phyloP scores from a whole-genome alignment of 2,113 vertebrate species.

The Sorex araneus region DNA sequence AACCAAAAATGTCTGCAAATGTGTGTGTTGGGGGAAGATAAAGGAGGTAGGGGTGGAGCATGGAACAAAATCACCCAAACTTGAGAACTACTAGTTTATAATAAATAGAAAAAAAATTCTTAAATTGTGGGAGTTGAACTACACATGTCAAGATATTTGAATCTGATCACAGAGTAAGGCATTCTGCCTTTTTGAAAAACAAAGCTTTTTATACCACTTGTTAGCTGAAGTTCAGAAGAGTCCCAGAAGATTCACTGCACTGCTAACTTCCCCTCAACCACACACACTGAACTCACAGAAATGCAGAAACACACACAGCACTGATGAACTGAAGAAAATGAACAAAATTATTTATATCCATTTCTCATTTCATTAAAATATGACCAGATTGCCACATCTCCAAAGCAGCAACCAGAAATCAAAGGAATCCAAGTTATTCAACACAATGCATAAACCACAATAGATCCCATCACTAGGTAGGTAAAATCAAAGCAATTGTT shows the following conservation, averaged over 20 bases:
- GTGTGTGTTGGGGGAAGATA: neutral
- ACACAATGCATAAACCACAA: constrained; percentile 61
- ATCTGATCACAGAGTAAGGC: constrained; percentile 56
- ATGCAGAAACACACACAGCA: neutral
- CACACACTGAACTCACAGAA: neutral
- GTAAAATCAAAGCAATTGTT: constrained; percentile 63
- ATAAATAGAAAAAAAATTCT: constrained; percentile 57
- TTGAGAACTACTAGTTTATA: constrained; percentile 53
- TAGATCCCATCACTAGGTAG: constrained; percentile 8
- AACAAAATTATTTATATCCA: constrained; percentile 53
- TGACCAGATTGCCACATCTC: constrained; percentile 14
- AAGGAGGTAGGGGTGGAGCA: neutral
- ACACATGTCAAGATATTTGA: constrained; percentile 47
- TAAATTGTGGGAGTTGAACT: neutral
- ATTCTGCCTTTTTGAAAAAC: constrained; percentile 60
- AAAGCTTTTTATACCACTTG: constrained; percentile 62
- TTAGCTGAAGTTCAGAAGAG: constrained; percentile 69
- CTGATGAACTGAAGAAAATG: constrained; percentile 43
- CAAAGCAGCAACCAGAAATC: constrained; percentile 19
- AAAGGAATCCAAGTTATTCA: constrained; percentile 67
- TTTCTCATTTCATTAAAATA: constrained; percentile 65
- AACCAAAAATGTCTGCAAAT: constrained; percentile 62
- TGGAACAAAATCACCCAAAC: neutral
- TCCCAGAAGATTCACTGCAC: constrained; percentile 66
- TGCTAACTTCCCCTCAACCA: constrained; percentile 60